Conservation (phyloP, 2,888 invertebrate species). For the Melolontha melolontha region DNA sequence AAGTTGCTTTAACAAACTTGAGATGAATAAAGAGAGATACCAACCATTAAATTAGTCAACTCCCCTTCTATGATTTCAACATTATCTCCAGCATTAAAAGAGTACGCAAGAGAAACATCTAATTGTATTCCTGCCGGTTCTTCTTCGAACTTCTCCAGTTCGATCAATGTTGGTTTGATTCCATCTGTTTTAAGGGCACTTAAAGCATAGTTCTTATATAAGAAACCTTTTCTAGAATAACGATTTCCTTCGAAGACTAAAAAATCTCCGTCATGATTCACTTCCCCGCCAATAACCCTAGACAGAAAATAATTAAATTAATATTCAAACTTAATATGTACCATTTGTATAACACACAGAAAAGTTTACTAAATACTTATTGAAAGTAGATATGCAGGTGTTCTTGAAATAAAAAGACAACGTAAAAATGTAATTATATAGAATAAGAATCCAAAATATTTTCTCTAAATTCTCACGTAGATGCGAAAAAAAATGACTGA, state of each 20-base stretch:
- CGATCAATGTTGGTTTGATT: constrained; percentile 95
- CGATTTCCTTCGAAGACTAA: constrained; percentile 91
- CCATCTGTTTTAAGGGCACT: constrained; percentile 94
- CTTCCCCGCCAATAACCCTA: constrained; percentile 85
- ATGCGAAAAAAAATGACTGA: too few relatives aligned
- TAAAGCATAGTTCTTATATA: constrained; percentile 97
- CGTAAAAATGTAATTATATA: too few relatives aligned
- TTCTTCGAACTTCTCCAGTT: constrained; percentile 94
- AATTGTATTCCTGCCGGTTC: constrained; percentile 90
- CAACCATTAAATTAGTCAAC: constrained; percentile 88
- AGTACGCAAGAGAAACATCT: constrained; percentile 83
- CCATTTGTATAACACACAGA: too few relatives aligned
- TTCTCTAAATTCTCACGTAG: too few relatives aligned
- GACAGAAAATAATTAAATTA: constrained; percentile 15
- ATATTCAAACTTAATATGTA: background rate
- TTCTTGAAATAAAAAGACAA: too few relatives aligned
- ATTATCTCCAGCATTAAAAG: constrained; percentile 96
- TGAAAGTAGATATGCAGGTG: too few relatives aligned
- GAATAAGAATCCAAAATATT: too few relatives aligned
- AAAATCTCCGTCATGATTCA: constrained; percentile 97
- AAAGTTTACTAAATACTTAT: too few relatives aligned
- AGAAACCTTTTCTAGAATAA: constrained; percentile 93
- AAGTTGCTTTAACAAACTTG: too few relatives aligned
- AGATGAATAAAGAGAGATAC: too few relatives aligned
- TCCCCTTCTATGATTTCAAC: constrained; percentile 98